Base-by-base conservation (phyloP, 2,797 vertebrate species). In the Bufotes viridis region DNA sequence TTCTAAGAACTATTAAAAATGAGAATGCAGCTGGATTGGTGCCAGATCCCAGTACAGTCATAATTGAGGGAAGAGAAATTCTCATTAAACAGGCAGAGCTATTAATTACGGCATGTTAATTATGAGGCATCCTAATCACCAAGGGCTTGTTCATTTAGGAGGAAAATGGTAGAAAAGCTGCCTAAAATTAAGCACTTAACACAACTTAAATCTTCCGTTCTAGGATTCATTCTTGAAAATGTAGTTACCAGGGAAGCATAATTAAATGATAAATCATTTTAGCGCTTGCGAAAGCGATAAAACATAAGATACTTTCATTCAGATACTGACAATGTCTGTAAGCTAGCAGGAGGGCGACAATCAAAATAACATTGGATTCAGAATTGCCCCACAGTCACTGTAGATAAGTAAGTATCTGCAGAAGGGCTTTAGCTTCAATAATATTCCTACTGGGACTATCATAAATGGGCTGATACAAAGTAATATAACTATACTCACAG, bases 21-120 rank as follows among this genome's bases (percentile, higher is more conserved):
- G 51, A 86, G 70, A 29, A 86, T 82, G 57, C 49, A 65, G 26
- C 58, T 89, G 88, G 84, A 65, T 60, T 82, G 78, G 42, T 89
- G 88, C 88, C 88, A 89, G 84, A 60, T 89, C 79, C 83, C 83
- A 82, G 63, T 26, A 69, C 88, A 89, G 78, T 78, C 69, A 89
- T 89, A 89, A 86, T 86, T 78, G 88, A 86, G 60, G 84, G 69
- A 69, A 82, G 69, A 86, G 57, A 89, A 89, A 78, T 82, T 76
- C 84, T 89, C 70, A 89, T 86, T 89, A 89, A 86, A 82, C 69
- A 89, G 84, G 79, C 79, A 82, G 51, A 86, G 88, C 88, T 86
- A 86, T 89, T 89, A 89, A 89, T 89, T 89, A 89, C 88, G 81
- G 51, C 70, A 89, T 86, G 88, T 86, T 89, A 89, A 89, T 86